These are phyloP conservation scores for Ormyrus labotus DNA, from an alignment of 2,888 invertebrate species.

Conservation along the genomic window DNA sequence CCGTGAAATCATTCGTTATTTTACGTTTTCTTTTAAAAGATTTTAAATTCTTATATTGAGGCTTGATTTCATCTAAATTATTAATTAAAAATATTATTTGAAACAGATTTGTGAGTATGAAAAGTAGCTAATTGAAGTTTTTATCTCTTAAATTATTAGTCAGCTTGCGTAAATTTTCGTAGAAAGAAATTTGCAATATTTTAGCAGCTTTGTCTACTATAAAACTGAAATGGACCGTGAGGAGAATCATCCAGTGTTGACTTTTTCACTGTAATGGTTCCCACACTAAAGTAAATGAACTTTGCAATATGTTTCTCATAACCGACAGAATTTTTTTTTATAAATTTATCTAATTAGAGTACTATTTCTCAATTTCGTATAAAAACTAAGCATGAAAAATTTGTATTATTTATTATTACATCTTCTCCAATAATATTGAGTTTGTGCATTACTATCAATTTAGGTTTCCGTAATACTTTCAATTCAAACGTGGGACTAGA, in stretches of 20 bases:
- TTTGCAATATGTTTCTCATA: slow-evolving; percentile 13
- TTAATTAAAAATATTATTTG: neutral
- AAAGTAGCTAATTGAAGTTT: neutral
- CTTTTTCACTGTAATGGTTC: slow-evolving; percentile 24
- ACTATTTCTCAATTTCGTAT: too few species aligned
- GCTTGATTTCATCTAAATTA: neutral
- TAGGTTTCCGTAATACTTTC: too few species aligned
- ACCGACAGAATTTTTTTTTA: neutral
- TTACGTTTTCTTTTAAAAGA: neutral
- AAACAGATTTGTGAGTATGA: neutral
- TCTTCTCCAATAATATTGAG: too few species aligned
- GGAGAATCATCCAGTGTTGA: slow-evolving; percentile 5
- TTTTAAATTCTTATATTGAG: neutral
- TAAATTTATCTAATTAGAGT: neutral
- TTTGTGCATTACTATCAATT: too few species aligned
- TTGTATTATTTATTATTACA: too few species aligned
- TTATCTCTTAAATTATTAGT: neutral
- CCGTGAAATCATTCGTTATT: too few species aligned
- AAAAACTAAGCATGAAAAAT: neutral
- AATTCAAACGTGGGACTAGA: too few species aligned
- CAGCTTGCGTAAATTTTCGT: neutral
- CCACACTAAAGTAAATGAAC: slow-evolving; percentile 16
- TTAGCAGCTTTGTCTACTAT: neutral
- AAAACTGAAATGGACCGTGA: slow-evolving; percentile 32
- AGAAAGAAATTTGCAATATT: neutral